Conservation (phyloP, 2,888 invertebrate species). For the Orgyia antiqua region DNA sequence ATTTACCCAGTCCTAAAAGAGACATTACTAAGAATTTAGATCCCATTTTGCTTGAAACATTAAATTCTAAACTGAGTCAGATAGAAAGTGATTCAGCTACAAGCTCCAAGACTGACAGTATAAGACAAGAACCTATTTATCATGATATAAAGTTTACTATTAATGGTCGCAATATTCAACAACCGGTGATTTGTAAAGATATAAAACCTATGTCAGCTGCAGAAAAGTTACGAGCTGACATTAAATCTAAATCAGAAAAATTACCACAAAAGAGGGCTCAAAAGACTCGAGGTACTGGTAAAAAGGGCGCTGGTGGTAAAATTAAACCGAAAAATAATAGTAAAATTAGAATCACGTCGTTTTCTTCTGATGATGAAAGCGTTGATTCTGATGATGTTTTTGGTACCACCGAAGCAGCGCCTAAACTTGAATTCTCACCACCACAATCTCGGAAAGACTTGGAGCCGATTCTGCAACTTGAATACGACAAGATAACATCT, state of each 20-base stretch:
- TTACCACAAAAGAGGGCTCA: slow-evolving; percentile 80
- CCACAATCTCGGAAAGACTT: slow-evolving; percentile 87
- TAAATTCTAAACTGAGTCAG: slow-evolving; percentile 85
- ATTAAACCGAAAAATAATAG: slow-evolving; percentile 81
- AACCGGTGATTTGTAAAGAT: slow-evolving; percentile 61
- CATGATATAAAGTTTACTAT: slow-evolving; percentile 76
- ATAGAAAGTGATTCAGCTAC: slow-evolving; percentile 88
- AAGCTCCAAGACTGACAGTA: slow-evolving; percentile 84
- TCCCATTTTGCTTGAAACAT: slow-evolving; percentile 81
- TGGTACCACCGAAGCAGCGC: slow-evolving; percentile 86
- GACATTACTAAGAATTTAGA: slow-evolving; percentile 84
- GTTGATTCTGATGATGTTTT: slow-evolving; percentile 88
- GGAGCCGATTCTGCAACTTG: slow-evolving; percentile 84
- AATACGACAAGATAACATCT: slow-evolving; percentile 83
- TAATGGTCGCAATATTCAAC: slow-evolving; percentile 64
- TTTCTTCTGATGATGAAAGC: slow-evolving; percentile 87
- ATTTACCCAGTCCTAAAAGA: slow-evolving; percentile 83
- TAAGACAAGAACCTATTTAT: slow-evolving; percentile 76
- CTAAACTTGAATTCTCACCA: slow-evolving; percentile 85
- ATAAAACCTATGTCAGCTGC: slow-evolving; percentile 65
- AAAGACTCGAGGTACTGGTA: slow-evolving; percentile 80
- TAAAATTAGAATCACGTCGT: slow-evolving; percentile 86
- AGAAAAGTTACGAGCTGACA: slow-evolving; percentile 70
- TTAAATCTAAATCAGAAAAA: slow-evolving; percentile 79
- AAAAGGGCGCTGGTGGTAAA: slow-evolving; percentile 75